Evolutionary conservation across 2,113 vertebrate species (phyloP), one percentile per base, ranked within the genome.

Genomic region (Seriola quinqueradiata): DNA sequence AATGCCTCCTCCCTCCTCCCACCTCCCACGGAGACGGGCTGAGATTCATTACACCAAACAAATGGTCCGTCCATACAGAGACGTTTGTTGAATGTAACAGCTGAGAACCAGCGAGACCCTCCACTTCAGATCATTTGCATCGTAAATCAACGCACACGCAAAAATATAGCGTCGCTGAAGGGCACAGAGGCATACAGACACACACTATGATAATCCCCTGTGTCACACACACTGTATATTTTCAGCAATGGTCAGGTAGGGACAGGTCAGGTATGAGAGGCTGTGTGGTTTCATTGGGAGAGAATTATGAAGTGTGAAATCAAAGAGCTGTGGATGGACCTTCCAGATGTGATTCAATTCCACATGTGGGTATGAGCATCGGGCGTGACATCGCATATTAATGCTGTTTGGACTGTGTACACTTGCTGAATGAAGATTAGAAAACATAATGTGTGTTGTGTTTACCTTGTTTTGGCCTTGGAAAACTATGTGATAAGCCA

Each of bases 41-140:
- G 55, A 77, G 82, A 79, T 72, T 69, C 78, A 87, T 81, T 70
- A 81, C 84, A 32, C 67, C 50, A 83, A 90, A 82, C 84, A 89
- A 84, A 90, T 55, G 74, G 42, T 10, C 40, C 42, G 3, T 67
- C 79, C 77, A 71, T 28, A 73, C 63, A 65, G 54, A 82, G 83
- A 74, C 50, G 68, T 78, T 74, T 87, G 86, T 55, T 52, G 69
- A 76, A 44, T 2, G 36, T 23, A 77, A 70, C 89, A 90, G 87
- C 85, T 83, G 85, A 80, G 60, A 58, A 73, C 8, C 70, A 72
- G 52, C 89, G 57, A 21, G 25, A 40, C 74, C 52, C 54, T 65
- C 57, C 7, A 6, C 32, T 42, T 78, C 25, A 71, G 64, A 75
- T 79, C 46, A 21, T 59, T 76, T 74, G 25, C 55, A 46, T 32